Conservation (phyloP, 2,888 invertebrate species). For the Subacronicta megacephala region DNA sequence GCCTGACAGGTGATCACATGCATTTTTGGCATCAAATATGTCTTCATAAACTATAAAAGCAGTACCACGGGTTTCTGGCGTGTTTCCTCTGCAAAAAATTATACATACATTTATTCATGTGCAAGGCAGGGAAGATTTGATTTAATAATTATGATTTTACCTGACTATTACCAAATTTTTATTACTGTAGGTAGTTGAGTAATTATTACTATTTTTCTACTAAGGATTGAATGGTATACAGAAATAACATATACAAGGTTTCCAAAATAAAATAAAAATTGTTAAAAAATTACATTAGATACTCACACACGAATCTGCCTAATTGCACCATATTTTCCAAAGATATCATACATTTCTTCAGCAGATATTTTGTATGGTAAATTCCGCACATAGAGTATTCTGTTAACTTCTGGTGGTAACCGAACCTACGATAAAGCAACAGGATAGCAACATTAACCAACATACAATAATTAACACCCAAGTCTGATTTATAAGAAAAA, state of each 20-base stretch:
- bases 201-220: too few relatives aligned
- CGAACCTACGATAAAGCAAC: conserved; percentile 95
- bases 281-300: neutral
- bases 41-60: conserved; percentile 99
- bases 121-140: too few relatives aligned
- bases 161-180: too few relatives aligned
- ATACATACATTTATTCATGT: neutral
- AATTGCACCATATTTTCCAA: conserved; percentile 99
- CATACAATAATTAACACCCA: neutral
- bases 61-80: conserved; percentile 99
- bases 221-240: too few relatives aligned
- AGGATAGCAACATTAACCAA: neutral
- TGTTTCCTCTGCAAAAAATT: conserved; percentile 94
- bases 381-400: conserved; percentile 98
- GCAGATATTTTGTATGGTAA: conserved; percentile 99
- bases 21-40: conserved; percentile 99
- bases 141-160: too few relatives aligned
- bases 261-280: too few relatives aligned
- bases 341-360: conserved; percentile 99
- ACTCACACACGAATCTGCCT: conserved; percentile 99
- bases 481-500: too few relatives aligned
- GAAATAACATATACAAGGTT: too few relatives aligned
- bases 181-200: too few relatives aligned
- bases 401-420: conserved; percentile 99
- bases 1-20: conserved; percentile 99